These are phyloP conservation scores for Aphelocoma coerulescens DNA, from an alignment of 2,113 vertebrate genomes.

Conservation along the genomic window DNA sequence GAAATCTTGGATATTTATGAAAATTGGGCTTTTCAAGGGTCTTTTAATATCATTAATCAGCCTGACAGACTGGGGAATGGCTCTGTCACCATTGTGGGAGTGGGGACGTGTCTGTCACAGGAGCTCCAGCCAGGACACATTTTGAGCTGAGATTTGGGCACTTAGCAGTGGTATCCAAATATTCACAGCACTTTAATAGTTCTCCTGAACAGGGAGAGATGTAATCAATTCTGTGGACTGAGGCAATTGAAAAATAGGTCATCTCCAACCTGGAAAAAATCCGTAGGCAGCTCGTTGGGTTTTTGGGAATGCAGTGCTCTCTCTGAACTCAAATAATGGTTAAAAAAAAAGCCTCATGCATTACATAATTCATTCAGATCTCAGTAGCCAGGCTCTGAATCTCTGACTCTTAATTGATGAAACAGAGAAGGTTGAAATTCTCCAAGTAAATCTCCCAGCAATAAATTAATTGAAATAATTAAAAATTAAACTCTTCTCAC, in stretches of 20 bases:
- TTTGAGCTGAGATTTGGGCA: neutral
- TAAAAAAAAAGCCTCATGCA: neutral
- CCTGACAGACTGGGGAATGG: neutral
- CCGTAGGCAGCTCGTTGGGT: neutral
- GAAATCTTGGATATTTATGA: neutral
- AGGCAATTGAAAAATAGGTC: conserved; percentile 29
- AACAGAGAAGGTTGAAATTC: conserved; percentile 59
- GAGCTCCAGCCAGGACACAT: neutral
- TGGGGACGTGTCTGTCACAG: neutral
- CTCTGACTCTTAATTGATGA: conserved; percentile 59
- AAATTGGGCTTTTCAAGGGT: neutral
- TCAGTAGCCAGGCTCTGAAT: conserved; percentile 27
- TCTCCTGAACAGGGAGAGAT: neutral
- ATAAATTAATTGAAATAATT: conserved; percentile 78
- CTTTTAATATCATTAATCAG: neutral
- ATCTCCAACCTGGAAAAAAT: neutral
- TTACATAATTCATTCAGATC: conserved; percentile 44
- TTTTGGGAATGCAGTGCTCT: neutral
- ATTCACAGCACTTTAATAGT: neutral
- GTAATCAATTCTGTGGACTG: neutral
- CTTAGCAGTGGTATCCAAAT: neutral
- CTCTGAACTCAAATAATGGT: neutral
- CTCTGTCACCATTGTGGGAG: neutral
- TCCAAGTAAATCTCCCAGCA: conserved; percentile 71
- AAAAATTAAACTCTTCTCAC: conserved; percentile 67